phyloP scores from a whole-genome alignment of 2,113 vertebrate species.

The Myodes glareolus region DNA sequence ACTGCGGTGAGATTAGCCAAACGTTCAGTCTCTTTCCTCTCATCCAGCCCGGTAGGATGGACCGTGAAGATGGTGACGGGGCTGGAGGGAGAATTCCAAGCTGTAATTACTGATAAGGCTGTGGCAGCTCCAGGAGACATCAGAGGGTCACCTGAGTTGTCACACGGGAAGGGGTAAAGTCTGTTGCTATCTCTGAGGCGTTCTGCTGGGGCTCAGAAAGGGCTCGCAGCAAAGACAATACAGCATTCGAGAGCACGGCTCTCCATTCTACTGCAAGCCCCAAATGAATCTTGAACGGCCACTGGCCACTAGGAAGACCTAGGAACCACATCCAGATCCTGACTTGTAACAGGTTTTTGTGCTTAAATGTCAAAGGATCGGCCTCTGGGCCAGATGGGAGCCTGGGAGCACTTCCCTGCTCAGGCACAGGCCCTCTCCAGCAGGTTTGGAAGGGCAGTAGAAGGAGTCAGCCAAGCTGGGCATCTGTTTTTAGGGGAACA shows the following conservation, averaged over 20 bases:
- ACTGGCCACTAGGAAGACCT: background rate
- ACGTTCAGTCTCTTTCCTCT: background rate
- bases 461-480: background rate
- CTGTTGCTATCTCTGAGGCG: background rate
- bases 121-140: background rate
- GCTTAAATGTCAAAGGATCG: background rate
- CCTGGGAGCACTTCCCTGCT: background rate
- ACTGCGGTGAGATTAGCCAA: background rate
- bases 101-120: background rate
- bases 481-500: background rate
- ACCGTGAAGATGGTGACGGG: background rate
- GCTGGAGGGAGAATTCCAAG: background rate
- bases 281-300: background rate
- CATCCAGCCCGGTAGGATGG: background rate
- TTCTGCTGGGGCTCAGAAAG: background rate
- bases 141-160: background rate
- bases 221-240: background rate
- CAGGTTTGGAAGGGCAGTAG: background rate
- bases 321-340: background rate
- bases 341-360: background rate
- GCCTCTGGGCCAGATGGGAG: background rate
- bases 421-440: background rate
- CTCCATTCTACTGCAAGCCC: background rate
- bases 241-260: background rate
- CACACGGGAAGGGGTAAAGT: background rate